Evolutionary conservation across 2,888 invertebrate species (phyloP).

Genomic region (Limnephilus marmoratus): DNA sequence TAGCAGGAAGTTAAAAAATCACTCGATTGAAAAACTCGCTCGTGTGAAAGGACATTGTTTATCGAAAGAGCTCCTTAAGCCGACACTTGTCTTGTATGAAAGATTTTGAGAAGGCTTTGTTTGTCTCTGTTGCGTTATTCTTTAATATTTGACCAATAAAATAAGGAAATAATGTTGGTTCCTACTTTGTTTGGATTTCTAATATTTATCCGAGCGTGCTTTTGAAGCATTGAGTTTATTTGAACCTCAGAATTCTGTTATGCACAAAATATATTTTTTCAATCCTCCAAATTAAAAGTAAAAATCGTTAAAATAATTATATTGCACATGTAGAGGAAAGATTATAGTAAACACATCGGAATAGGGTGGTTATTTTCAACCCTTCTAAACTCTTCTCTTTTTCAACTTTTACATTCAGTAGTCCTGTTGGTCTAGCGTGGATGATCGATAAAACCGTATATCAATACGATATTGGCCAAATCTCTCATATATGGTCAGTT

Average conservation of each 20-base stretch:
- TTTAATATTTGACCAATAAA: background rate
- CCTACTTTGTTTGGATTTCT: too few relatives aligned
- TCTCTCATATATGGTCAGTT: too few relatives aligned
- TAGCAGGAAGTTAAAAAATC: conserved; percentile 13
- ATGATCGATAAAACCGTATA: too few relatives aligned
- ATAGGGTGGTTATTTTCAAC: background rate
- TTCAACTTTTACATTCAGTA: background rate
- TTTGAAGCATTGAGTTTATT: background rate
- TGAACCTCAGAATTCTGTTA: background rate
- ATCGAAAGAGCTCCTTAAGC: background rate
- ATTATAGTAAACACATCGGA: too few relatives aligned
- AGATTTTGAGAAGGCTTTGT: background rate
- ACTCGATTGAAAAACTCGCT: conserved; percentile 10
- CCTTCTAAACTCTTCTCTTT: background rate
- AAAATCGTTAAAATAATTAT: too few relatives aligned
- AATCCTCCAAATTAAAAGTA: too few relatives aligned
- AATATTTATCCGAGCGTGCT: background rate
- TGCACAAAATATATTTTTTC: too few relatives aligned
- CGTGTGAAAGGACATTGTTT: conserved; percentile 4
- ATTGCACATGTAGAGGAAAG: too few relatives aligned
- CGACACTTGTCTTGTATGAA: background rate
- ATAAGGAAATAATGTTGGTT: background rate
- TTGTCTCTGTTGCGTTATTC: background rate
- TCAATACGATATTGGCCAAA: too few relatives aligned
- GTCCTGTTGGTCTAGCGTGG: too few relatives aligned